Evolutionary conservation across 2,113 vertebrate species (phyloP), one percentile per base, ranked within the genome.

Genomic region (Clarias magur): DNA sequence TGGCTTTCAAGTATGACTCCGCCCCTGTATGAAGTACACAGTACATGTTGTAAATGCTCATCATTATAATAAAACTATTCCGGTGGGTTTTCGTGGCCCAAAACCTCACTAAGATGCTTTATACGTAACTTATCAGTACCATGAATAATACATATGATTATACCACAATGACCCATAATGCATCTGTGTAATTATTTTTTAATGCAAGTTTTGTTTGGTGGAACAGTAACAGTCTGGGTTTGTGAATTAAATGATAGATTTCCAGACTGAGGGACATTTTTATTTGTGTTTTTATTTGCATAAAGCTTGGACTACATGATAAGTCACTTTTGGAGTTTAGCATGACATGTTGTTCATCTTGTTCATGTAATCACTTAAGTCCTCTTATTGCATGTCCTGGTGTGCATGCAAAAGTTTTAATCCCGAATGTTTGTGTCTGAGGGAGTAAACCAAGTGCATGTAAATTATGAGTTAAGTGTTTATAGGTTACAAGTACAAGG

Each of bases 291-390:
- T 34, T 34, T 34, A 34, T 34, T 34, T 34, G 4, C 21, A 57
- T 56, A 19, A 53, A 27, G 17, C 82, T 30, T 9, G 10, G 12
- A 23, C 53, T 72, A 23, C 48, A 72, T 57, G 82, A 72, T 83
- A 34, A 56, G 48, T 83, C 65, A 38, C 65, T 23, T 27, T 83
- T 30, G 65, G 65, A 83, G 65, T 68, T 56, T 30, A 54, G 11
- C 12, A 54, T 83, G 82, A 38, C 82, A 72, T 27, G n/a, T 56
- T 53, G 70, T 70, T 70, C 30, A 83, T 83, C 82, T 83, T 65
- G 19, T 83, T 72, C 70, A 17, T 57, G 68, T 83, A 72, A 72
- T 38, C 15, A 21, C 34, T 21, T 72, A 72, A 38, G 68, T 38
- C 17, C 68, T 68, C 15, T 72, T 72, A 21, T 21, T 72, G 34